Percentiles rank a stretch among this genome's conserved stretches.
phyloP scores from a whole-genome alignment of 2,113 vertebrate species.

The Scolopax mira region DNA sequence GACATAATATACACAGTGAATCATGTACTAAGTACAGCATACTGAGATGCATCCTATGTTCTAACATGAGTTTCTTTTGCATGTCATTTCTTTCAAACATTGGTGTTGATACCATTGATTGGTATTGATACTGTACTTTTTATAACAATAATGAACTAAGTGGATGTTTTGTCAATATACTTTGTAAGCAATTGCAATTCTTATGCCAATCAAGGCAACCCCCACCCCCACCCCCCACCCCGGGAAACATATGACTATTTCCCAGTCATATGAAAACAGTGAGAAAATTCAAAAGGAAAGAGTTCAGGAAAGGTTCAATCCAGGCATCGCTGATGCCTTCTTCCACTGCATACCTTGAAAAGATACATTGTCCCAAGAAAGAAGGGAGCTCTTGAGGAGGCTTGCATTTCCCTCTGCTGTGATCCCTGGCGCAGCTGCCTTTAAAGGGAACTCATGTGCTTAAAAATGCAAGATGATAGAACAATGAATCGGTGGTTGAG shows the following conservation, averaged over 20 bases:
- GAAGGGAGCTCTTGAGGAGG: neutral
- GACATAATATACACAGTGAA: neutral
- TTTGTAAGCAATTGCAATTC: neutral
- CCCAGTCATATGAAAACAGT: neutral
- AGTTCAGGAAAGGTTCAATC: neutral
- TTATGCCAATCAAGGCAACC: neutral
- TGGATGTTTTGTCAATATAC: neutral
- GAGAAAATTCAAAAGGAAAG: neutral
- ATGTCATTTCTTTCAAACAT: neutral
- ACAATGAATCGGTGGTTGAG: neutral
- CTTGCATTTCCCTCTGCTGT: neutral
- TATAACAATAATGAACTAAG: neutral
- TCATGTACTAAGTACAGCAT: neutral
- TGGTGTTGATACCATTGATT: neutral
- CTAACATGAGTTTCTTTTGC: neutral
- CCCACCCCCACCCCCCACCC: too few relatives aligned
- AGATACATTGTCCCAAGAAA: neutral
- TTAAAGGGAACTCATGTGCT: neutral
- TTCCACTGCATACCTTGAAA: neutral
- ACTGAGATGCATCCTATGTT: fast-evolving
- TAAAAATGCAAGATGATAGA: neutral
- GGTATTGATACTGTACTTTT: neutral
- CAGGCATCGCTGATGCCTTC: neutral
- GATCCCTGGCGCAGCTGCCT: neutral
- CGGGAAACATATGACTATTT: too few relatives aligned